phyloP scores from a whole-genome alignment of 2,888 invertebrate genomes.

The Drosophila paucipuncta region DNA sequence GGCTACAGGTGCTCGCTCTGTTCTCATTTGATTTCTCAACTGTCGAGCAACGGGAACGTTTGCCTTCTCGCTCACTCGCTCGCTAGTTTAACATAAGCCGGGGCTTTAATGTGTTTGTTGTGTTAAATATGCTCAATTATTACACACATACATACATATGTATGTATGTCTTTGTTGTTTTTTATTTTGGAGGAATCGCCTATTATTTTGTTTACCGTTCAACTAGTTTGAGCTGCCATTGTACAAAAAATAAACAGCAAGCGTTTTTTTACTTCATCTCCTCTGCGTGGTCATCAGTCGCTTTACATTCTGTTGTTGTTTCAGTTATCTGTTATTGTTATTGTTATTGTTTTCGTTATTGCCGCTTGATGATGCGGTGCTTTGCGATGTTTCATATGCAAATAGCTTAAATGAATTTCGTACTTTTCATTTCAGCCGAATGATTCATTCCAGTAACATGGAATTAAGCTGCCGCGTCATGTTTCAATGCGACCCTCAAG shows the following conservation, averaged over 20 bases:
- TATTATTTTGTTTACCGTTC: slow-evolving; percentile 70
- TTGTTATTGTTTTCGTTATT: slow-evolving; percentile 15
- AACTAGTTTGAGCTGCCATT: slow-evolving; percentile 50
- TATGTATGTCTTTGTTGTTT: slow-evolving; percentile 29
- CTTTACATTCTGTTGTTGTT: slow-evolving; percentile 25
- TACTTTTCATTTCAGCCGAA: slow-evolving; percentile 55
- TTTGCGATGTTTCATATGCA: slow-evolving; percentile 58
- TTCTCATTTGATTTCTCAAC: slow-evolving; percentile 38
- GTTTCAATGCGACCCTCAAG: slow-evolving; percentile 58
- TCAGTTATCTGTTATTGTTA: slow-evolving; percentile 22
- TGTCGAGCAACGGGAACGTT: slow-evolving; percentile 48
- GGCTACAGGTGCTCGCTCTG: slow-evolving; percentile 50
- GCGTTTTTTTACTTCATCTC: slow-evolving; percentile 27
- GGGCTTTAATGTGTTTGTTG: slow-evolving; percentile 51
- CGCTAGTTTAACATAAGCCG: slow-evolving; percentile 20
- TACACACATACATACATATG: slow-evolving; percentile 14
- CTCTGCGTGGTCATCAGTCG: slow-evolving; percentile 29
- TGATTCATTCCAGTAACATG: slow-evolving; percentile 68
- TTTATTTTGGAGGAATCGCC: slow-evolving; percentile 47
- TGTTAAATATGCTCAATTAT: slow-evolving; percentile 63
- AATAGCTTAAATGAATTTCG: slow-evolving; percentile 44
- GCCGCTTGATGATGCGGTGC: slow-evolving; percentile 15
- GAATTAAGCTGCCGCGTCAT: slow-evolving; percentile 70
- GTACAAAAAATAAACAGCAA: slow-evolving; percentile 32
- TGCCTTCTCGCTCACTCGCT: slow-evolving; percentile 31